Percentiles rank a stretch among this genome's conserved stretches.
Evolutionary conservation across 2,797 vertebrate genomes (phyloP).

Genomic region (Galagoides demidoff): DNA sequence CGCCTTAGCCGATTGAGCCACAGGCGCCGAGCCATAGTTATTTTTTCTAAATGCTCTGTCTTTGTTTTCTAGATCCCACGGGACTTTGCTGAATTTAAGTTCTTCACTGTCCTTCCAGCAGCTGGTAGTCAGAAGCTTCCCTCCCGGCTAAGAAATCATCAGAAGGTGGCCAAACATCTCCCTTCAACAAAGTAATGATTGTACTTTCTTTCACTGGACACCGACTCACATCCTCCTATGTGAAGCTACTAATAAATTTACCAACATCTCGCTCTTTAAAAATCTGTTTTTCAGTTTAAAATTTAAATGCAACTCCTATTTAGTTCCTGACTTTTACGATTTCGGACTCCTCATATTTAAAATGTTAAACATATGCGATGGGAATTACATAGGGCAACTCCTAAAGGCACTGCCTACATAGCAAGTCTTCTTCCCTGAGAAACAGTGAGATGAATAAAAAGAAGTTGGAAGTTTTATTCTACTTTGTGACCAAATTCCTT

Average conservation of each 20-base stretch:
- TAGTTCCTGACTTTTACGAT: background rate
- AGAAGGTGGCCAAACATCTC: slow-evolving; percentile 61
- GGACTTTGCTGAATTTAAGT: slow-evolving; percentile 65
- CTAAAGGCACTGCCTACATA: background rate
- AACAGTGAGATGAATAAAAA: background rate
- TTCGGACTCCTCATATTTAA: background rate
- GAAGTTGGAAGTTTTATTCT: background rate
- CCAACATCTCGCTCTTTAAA: background rate
- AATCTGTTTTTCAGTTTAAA: background rate
- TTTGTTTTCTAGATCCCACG: slow-evolving; percentile 74
- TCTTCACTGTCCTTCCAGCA: slow-evolving; percentile 56
- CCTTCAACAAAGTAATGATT: slow-evolving; percentile 51
- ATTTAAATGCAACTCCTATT: background rate
- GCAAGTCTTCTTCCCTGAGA: background rate
- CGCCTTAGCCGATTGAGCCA: too few relatives aligned
- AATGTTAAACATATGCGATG: background rate
- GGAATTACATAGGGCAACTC: slow-evolving; percentile 25
- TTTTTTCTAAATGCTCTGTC: background rate
- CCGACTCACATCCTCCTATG: slow-evolving; percentile 37
- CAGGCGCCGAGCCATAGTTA: too few relatives aligned
- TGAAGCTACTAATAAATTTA: background rate
- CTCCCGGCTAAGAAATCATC: slow-evolving; percentile 72
- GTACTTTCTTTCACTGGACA: slow-evolving; percentile 31
- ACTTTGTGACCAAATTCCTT: background rate
- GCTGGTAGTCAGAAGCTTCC: slow-evolving; percentile 65